Conservation (phyloP, 2,888 invertebrate genomes). For the Hirtodrosophila trivittata region DNA sequence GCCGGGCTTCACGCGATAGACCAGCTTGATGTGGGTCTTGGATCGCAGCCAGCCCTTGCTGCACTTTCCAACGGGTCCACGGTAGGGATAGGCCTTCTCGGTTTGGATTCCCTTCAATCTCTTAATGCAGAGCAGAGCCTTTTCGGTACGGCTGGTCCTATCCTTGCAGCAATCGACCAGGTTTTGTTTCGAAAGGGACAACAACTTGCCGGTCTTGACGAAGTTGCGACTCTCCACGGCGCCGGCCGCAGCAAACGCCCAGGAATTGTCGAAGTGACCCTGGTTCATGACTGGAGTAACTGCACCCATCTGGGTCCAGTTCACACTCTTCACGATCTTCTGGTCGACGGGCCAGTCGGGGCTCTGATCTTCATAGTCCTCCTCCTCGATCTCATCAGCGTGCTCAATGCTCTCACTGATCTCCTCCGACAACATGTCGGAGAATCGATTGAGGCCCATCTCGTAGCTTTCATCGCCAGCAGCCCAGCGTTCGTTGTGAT, state of each 20-base stretch:
- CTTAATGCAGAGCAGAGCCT: slow-evolving; percentile 24
- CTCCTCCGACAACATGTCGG: slow-evolving; percentile 27
- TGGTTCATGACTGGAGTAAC: slow-evolving; percentile 28
- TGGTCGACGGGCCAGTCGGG: not conserved
- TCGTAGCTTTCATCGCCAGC: slow-evolving; percentile 24
- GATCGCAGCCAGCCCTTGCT: not conserved
- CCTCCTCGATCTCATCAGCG: too few relatives aligned
- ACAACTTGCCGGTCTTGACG: slow-evolving; percentile 11
- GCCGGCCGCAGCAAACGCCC: slow-evolving; percentile 46
- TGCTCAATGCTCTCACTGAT: not conserved
- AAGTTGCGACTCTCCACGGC: slow-evolving; percentile 31
- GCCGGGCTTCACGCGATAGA: not conserved
- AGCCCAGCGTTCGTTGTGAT: slow-evolving; percentile 27
- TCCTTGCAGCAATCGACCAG: slow-evolving; percentile 29
- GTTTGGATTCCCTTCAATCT: slow-evolving; percentile 22
- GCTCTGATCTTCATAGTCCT: too few relatives aligned
- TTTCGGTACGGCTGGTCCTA: not conserved
- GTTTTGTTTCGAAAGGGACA: slow-evolving; percentile 24
- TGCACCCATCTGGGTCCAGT: slow-evolving; percentile 31
- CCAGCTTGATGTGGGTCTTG: slow-evolving; percentile 10
- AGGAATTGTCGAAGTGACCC: slow-evolving; percentile 37
- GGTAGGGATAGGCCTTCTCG: slow-evolving; percentile 31
- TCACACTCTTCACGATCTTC: slow-evolving; percentile 19
- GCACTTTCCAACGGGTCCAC: slow-evolving; percentile 3
- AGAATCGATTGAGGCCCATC: slow-evolving; percentile 37